phyloP scores from a whole-genome alignment of 2,888 invertebrate species.

The Ophion obscuratus region DNA sequence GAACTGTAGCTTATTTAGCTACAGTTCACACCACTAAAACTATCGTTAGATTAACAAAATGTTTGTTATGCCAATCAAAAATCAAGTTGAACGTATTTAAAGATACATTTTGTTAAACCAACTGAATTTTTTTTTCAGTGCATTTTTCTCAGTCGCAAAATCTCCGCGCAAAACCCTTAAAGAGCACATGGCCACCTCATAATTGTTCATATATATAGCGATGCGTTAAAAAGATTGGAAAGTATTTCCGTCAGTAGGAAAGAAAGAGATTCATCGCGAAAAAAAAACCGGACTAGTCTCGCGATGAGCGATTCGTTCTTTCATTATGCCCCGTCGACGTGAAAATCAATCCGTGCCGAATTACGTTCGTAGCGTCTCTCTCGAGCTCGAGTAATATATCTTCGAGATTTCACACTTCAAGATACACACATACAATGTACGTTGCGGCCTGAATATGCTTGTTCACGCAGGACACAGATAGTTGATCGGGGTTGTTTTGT shows the following conservation, averaged over 20 bases:
- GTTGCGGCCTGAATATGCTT: background rate
- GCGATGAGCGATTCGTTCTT: slow-evolving; percentile 49
- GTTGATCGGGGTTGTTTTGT: slow-evolving; percentile 6
- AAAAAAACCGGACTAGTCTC: slow-evolving; percentile 16
- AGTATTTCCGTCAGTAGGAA: slow-evolving; percentile 49
- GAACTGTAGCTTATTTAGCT: no score
- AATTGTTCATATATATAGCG: background rate
- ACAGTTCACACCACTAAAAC: no score
- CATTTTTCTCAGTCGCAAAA: no score
- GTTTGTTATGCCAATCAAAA: no score
- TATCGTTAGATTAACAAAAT: no score
- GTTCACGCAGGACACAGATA: background rate
- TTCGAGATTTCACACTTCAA: slow-evolving; percentile 34
- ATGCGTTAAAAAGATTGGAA: slow-evolving; percentile 44
- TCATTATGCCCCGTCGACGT: slow-evolving; percentile 50
- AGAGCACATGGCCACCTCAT: no score
- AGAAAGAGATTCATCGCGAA: slow-evolving; percentile 42
- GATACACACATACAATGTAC: background rate
- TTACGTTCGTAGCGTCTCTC: slow-evolving; percentile 19
- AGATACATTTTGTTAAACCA: no score
- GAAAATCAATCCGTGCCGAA: slow-evolving; percentile 60
- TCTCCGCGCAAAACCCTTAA: no score
- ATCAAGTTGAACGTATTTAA: no score
- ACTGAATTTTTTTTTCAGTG: no score
- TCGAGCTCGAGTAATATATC: slow-evolving; percentile 28